A percentile compares a stretch with the other conserved stretches of the same genome.
Evolutionary conservation across 2,797 vertebrate species (phyloP).

Genomic region (Spheniscus humboldti): DNA sequence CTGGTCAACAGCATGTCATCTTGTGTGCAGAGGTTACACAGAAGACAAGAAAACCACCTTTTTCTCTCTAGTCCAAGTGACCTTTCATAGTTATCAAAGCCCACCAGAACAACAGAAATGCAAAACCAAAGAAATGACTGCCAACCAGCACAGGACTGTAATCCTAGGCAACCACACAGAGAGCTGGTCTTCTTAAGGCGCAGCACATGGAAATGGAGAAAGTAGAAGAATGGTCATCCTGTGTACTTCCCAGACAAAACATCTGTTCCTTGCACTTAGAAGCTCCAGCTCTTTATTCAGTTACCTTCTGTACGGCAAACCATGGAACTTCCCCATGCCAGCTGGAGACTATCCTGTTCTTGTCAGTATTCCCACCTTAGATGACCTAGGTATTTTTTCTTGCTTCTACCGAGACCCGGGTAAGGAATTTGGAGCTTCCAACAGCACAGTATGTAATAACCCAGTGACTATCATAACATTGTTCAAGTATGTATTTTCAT

Average conservation of each 20-base stretch:
- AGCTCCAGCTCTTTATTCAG: not conserved
- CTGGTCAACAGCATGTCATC: fast-evolving
- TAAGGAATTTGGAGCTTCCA: not conserved
- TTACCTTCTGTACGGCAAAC: not conserved
- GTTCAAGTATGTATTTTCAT: not conserved
- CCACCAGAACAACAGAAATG: not conserved
- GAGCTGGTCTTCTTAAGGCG: not conserved
- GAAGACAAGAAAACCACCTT: not conserved
- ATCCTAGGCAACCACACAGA: not conserved
- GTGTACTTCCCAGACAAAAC: not conserved
- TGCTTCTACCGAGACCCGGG: not conserved
- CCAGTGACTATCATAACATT: not conserved
- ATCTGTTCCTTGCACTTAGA: not conserved
- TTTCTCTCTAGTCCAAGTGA: not conserved
- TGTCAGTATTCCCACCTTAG: not conserved
- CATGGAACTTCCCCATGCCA: not conserved
- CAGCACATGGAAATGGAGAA: not conserved
- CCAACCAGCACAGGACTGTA: not conserved
- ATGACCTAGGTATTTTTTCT: not conserved
- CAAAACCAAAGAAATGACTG: not conserved
- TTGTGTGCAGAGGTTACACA: not conserved
- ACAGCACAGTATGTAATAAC: not conserved
- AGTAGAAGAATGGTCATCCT: not conserved
- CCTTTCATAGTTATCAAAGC: not conserved
- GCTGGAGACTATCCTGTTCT: not conserved